These are phyloP conservation scores for Callipepla squamata DNA, from an alignment of 2,113 vertebrate species.

Conservation along the genomic window DNA sequence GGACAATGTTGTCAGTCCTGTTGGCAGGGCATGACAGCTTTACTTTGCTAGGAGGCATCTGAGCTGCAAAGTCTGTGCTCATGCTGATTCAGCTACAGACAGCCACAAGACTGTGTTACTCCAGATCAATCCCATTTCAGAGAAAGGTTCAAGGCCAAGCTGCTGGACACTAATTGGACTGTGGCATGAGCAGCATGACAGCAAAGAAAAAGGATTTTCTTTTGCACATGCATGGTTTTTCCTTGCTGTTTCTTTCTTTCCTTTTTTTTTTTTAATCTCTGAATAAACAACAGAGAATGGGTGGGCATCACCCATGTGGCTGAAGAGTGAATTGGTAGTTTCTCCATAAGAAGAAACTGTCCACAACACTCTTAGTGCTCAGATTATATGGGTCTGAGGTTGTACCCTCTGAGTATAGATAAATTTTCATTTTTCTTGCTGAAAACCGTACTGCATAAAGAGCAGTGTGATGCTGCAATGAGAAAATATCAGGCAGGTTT, in stretches of 20 bases:
- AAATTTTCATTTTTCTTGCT: not conserved
- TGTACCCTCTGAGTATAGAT: fast-evolving
- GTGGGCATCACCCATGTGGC: not conserved
- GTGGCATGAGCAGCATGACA: not conserved
- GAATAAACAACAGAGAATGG: not conserved
- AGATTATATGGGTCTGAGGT: not conserved
- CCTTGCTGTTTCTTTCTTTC: not conserved
- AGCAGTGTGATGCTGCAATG: fast-evolving
- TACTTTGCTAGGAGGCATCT: not conserved
- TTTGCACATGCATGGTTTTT: not conserved
- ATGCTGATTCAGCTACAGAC: not conserved
- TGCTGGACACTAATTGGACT: not conserved
- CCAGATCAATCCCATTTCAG: not conserved
- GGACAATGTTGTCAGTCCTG: not conserved
- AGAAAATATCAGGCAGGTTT: not conserved
- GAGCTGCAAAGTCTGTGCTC: not conserved
- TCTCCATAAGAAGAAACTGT: not conserved
- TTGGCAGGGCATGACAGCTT: not conserved
- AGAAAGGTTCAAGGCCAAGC: not conserved
- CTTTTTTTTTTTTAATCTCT: not conserved
- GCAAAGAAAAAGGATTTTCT: not conserved
- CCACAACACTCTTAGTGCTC: not conserved
- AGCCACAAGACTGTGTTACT: not conserved
- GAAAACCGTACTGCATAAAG: not conserved
- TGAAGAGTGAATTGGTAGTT: not conserved